These are phyloP conservation scores for Bathynomus jamesi DNA, from an alignment of 1,140 invertebrate species.

Conservation along the genomic window DNA sequence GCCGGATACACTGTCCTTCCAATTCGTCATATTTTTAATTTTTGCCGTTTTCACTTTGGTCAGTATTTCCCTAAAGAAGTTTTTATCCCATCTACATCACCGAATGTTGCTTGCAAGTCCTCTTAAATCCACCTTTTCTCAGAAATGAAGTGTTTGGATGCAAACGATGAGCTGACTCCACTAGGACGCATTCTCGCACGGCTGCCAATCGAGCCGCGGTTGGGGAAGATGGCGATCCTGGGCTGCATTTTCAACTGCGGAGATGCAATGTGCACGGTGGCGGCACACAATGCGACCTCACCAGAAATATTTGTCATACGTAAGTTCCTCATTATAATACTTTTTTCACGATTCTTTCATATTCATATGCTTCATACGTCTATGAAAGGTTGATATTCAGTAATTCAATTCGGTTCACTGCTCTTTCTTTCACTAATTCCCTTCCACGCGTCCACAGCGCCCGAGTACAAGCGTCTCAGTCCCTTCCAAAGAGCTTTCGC, in stretches of 20 bases:
- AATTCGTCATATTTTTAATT: no score
- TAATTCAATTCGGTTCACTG: no score
- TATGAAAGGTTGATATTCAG: no score
- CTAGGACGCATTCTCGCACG: slow-evolving; percentile 85
- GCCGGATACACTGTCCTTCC: no score
- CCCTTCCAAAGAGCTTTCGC: slow-evolving; percentile 71
- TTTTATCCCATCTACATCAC: no score
- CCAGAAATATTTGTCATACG: slow-evolving; percentile 70
- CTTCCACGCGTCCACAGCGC: slow-evolving; percentile 19
- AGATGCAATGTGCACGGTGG: slow-evolving; percentile 84
- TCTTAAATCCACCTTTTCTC: slow-evolving; percentile 40
- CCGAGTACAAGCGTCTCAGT: slow-evolving; percentile 51
- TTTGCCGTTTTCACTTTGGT: no score
- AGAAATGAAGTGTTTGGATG: slow-evolving; percentile 82
- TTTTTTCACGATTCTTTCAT: background rate
- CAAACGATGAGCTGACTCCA: slow-evolving; percentile 74
- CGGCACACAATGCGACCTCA: slow-evolving; percentile 85
- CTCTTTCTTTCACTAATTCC: no score
- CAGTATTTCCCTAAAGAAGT: no score
- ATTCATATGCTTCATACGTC: no score
- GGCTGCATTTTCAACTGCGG: slow-evolving; percentile 76
- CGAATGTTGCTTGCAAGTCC: no score
- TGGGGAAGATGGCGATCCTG: slow-evolving; percentile 92
- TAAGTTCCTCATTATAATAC: slow-evolving; percentile 31
- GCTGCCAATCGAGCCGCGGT: slow-evolving; percentile 79